Evolutionary conservation across 1,140 invertebrate species (phyloP).

Genomic region (Sesamia nonagrioides): DNA sequence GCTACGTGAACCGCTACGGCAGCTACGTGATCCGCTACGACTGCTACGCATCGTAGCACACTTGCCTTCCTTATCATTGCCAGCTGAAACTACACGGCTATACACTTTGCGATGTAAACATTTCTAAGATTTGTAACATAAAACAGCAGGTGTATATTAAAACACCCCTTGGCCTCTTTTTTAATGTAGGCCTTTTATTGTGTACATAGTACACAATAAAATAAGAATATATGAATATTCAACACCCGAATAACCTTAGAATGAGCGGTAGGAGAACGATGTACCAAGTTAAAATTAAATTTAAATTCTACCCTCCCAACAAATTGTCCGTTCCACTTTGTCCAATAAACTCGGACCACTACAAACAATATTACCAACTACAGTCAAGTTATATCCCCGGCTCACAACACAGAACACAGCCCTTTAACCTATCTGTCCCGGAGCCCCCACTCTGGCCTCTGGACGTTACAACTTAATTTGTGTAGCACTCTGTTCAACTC

Average conservation of each 20-base stretch:
- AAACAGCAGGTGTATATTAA: no score
- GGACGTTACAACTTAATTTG: slow-evolving; percentile 4
- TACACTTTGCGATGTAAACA: background rate
- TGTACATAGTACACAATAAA: no score
- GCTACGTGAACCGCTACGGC: no score
- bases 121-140: no score
- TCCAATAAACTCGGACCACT: background rate
- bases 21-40: slow-evolving; percentile 6
- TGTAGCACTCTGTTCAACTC: background rate
- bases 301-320: background rate
- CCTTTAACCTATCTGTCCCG: slow-evolving; percentile 3
- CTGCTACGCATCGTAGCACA: slow-evolving; percentile 27
- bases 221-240: background rate
- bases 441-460: background rate
- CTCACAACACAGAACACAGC: background rate
- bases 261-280: background rate
- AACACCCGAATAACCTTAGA: background rate
- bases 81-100: background rate
- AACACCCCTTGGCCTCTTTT: no score
- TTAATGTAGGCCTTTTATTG: no score
- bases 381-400: background rate
- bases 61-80: background rate
- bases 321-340: background rate
- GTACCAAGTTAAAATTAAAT: background rate
- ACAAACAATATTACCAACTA: background rate